Conservation (phyloP, 2,888 invertebrate genomes). For the Nezara viridula region DNA sequence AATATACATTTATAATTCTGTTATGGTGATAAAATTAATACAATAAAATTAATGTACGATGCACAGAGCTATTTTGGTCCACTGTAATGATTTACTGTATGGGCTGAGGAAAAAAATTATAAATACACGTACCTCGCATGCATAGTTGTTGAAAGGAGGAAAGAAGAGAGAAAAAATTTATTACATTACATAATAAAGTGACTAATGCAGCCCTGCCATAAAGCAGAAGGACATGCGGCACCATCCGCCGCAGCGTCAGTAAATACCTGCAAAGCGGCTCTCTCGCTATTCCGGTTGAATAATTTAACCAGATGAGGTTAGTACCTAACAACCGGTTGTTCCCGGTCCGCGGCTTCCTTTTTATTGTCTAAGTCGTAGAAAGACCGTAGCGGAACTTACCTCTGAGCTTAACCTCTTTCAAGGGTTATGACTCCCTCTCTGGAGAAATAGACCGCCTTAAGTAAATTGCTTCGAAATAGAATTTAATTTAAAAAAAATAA, state of each 20-base stretch:
- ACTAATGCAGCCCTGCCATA: background rate
- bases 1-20: too few species aligned
- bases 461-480: background rate
- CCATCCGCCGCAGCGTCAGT: background rate
- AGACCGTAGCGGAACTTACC: background rate
- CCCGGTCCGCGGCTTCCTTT: background rate
- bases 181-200: background rate
- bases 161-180: background rate
- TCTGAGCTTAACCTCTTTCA: background rate
- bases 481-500: too few species aligned
- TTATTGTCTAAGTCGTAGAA: background rate
- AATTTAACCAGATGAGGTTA: constrained; percentile 8
- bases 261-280: constrained; percentile 14
- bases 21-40: too few species aligned
- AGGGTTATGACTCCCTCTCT: background rate
- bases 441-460: background rate
- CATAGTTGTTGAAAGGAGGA: background rate
- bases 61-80: too few species aligned
- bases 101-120: background rate
- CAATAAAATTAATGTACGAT: too few species aligned
- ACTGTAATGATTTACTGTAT: too few species aligned
- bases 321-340: background rate
- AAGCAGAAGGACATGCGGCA: background rate
- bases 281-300: background rate
- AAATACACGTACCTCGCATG: background rate